Conservation (phyloP, 2,888 invertebrate genomes). For the Spodoptera littoralis region DNA sequence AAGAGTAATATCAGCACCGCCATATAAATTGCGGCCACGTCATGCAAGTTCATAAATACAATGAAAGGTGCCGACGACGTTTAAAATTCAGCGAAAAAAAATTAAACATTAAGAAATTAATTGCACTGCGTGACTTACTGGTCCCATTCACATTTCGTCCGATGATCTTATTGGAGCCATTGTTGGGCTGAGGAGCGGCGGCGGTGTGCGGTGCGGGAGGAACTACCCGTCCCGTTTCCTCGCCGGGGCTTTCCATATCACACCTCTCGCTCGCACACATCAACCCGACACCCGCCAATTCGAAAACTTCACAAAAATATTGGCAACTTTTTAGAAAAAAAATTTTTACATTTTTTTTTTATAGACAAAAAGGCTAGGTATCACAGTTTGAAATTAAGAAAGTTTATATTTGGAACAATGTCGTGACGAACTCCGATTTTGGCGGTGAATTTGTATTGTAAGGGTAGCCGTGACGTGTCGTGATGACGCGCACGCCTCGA, state of each 20-base stretch:
- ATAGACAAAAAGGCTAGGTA: conserved; percentile 26
- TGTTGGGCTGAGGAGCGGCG: conserved; percentile 83
- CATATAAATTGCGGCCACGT: conserved; percentile 22
- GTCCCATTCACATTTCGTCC: conserved; percentile 91
- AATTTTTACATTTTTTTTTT: conserved; percentile 43
- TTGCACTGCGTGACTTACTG: conserved; percentile 85
- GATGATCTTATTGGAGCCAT: conserved; percentile 90
- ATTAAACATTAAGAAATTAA: conserved; percentile 55
- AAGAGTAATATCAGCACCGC: conserved; percentile 20
- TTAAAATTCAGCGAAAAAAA: conserved; percentile 40
- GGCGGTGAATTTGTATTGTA: conserved; percentile 60
- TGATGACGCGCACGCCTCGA: conserved; percentile 80
- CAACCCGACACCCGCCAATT: conserved; percentile 81
- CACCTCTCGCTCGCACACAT: conserved; percentile 86
- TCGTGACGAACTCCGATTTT: conserved; percentile 59
- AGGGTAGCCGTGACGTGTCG: conserved; percentile 77
- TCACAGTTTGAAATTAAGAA: conserved; percentile 44
- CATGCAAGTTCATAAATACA: conserved; percentile 18
- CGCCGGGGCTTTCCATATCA: conserved; percentile 85
- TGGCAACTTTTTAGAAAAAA: conserved; percentile 52
- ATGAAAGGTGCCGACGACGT: conserved; percentile 33
- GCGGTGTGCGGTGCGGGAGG: conserved; percentile 81
- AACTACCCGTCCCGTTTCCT: conserved; percentile 83
- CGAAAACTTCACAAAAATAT: conserved; percentile 77
- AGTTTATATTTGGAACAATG: conserved; percentile 29